Conservation (phyloP, 2,888 invertebrate species). For the Papilio protenor region DNA sequence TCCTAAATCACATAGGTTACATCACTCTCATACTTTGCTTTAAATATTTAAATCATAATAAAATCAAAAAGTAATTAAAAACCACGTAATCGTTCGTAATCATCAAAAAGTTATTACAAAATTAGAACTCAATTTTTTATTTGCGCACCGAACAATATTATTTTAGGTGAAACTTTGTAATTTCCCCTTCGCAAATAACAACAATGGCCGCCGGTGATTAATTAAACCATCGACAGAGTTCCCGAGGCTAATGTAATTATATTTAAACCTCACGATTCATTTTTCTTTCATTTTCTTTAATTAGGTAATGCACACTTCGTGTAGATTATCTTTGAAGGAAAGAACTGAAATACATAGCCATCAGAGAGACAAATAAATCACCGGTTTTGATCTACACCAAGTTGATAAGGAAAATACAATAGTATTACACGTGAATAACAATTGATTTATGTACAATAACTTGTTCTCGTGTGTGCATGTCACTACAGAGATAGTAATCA, state of each 20-base stretch:
- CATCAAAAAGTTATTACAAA: background rate
- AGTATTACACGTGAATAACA: background rate
- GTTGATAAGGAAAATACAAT: slow-evolving; percentile 2
- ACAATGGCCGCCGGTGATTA: slow-evolving; percentile 32
- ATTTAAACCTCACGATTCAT: slow-evolving; percentile 38
- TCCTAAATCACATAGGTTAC: background rate
- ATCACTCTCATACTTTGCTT: background rate
- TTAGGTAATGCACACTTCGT: background rate
- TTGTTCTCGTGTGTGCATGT: background rate
- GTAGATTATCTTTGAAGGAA: background rate
- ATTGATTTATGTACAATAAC: background rate
- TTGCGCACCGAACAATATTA: slow-evolving; percentile 14
- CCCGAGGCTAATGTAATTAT: background rate
- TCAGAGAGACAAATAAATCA: background rate
- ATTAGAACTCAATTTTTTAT: slow-evolving; percentile 6
- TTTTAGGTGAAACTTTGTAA: slow-evolving; percentile 5
- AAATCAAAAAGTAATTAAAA: background rate
- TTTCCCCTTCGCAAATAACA: slow-evolving; percentile 23
- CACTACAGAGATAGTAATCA: background rate
- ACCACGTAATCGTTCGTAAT: background rate
- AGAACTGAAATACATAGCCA: background rate
- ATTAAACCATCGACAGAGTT: slow-evolving; percentile 4
- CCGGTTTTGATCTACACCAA: background rate
- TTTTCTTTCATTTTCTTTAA: slow-evolving; percentile 6
- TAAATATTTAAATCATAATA: background rate